Evolutionary conservation across 2,888 invertebrate genomes (phyloP).

Genomic region (Argyresthia goedartella): DNA sequence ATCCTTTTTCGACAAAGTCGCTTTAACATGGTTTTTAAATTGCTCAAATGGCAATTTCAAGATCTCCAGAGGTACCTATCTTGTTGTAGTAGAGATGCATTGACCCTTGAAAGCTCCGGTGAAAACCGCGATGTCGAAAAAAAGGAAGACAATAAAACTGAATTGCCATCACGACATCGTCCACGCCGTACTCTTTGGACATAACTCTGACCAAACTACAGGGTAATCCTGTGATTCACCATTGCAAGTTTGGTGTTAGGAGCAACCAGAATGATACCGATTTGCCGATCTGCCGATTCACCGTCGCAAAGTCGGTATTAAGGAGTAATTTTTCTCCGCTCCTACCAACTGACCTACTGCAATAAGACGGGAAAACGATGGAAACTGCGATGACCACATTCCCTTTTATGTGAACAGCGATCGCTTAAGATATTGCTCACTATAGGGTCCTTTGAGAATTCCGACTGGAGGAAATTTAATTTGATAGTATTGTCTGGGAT

Average conservation of each 20-base stretch:
- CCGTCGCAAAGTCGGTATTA: slow-evolving; percentile 25
- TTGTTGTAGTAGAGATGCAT: no score
- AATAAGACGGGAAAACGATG: slow-evolving; percentile 4
- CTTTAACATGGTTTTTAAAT: no score
- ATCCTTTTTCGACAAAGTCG: no score
- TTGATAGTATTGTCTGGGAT: slow-evolving; percentile 57
- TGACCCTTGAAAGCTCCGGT: no score
- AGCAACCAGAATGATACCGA: background rate
- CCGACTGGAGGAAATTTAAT: slow-evolving; percentile 57
- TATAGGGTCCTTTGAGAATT: slow-evolving; percentile 56
- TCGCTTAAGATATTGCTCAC: slow-evolving; percentile 58
- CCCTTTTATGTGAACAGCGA: slow-evolving; percentile 16
- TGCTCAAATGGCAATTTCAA: no score
- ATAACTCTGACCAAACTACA: background rate
- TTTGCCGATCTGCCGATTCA: slow-evolving; percentile 11
- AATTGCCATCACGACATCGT: background rate
- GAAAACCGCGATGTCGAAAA: no score
- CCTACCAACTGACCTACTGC: slow-evolving; percentile 22
- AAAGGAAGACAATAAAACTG: no score
- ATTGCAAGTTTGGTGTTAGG: background rate
- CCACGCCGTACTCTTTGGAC: background rate
- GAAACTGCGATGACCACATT: slow-evolving; percentile 22
- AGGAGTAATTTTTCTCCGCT: slow-evolving; percentile 29
- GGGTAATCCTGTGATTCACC: background rate
- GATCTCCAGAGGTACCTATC: no score